Evolutionary conservation across 2,113 vertebrate genomes (phyloP).

Genomic region (Budorcas taxicolor): DNA sequence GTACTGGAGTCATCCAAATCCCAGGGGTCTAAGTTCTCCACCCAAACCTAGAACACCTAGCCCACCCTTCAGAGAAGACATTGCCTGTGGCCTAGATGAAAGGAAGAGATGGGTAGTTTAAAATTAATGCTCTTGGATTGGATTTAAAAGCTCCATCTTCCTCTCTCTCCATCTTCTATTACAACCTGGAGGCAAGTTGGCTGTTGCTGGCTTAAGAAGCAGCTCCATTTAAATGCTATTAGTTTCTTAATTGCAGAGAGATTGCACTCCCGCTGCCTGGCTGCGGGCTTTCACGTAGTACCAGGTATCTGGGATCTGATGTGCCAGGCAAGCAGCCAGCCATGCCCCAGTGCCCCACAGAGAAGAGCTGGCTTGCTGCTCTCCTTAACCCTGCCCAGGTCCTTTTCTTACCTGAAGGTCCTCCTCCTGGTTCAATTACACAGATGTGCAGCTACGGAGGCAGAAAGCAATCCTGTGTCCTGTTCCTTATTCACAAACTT

Average conservation of each 20-base stretch:
- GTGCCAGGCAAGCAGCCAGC: not conserved
- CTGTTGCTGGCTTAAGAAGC: slow-evolving; percentile 35
- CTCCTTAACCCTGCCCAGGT: not conserved
- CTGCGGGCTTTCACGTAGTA: slow-evolving; percentile 13
- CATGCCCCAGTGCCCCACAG: not conserved
- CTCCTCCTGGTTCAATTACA: not conserved
- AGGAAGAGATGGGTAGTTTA: not conserved
- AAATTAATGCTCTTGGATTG: slow-evolving; percentile 15
- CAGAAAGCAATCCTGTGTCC: not conserved
- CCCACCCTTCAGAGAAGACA: not conserved
- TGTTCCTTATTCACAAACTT: not conserved
- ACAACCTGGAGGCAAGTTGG: slow-evolving; percentile 50
- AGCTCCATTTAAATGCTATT: slow-evolving; percentile 56
- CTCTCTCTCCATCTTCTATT: not conserved
- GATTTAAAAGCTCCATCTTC: slow-evolving; percentile 6
- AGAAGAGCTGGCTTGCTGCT: not conserved
- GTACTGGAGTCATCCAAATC: not conserved
- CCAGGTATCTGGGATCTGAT: not conserved
- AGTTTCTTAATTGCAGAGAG: slow-evolving; percentile 31
- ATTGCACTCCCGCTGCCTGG: slow-evolving; percentile 46
- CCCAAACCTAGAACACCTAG: no score
- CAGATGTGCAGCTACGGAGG: not conserved
- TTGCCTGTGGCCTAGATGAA: not conserved
- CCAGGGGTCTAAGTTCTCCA: not conserved
- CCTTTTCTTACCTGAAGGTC: not conserved